A percentile compares a stretch with the other conserved stretches of the same genome.
phyloP scores from a whole-genome alignment of 37 sponge, comb jelly and placozoan genomes.

The Eunapius fragilis region DNA sequence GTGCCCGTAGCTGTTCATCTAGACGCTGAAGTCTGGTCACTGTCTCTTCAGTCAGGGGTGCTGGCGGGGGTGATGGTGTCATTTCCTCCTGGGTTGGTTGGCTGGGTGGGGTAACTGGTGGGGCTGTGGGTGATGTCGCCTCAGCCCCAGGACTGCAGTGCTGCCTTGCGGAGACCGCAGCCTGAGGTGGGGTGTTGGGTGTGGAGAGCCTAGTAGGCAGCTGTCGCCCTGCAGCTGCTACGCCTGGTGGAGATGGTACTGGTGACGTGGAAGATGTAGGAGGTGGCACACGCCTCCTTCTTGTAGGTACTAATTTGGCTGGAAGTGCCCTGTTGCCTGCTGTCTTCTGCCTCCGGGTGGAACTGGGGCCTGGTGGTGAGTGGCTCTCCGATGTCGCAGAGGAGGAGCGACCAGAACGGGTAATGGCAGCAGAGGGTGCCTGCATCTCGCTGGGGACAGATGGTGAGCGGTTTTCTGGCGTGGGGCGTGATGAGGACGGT shows the following conservation, averaged over 20 bases:
- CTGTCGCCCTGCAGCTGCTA: background rate
- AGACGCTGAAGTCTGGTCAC: no score
- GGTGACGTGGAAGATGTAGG: background rate
- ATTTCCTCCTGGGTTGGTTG: background rate
- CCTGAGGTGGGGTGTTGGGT: background rate
- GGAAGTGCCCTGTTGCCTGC: no score
- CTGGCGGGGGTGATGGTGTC: no score
- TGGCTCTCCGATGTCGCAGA: no score
- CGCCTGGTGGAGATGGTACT: background rate
- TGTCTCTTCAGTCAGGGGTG: no score
- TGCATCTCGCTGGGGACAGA: background rate
- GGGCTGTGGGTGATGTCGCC: background rate
- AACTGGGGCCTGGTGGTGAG: no score
- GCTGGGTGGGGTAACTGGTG: background rate
- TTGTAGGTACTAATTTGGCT: no score
- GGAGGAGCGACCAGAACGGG: background rate
- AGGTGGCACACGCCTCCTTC: no score
- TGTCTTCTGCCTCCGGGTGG: no score
- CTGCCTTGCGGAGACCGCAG: background rate
- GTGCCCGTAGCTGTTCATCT: no score
- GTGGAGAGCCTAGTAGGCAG: background rate
- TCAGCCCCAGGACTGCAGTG: background rate
- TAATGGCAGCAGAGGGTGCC: background rate
- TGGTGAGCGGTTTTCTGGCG: background rate
- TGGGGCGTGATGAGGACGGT: background rate